Evolutionary conservation across 2,797 vertebrate species (phyloP), one percentile per base, ranked within the genome.

Genomic region (Falco naumanni): DNA sequence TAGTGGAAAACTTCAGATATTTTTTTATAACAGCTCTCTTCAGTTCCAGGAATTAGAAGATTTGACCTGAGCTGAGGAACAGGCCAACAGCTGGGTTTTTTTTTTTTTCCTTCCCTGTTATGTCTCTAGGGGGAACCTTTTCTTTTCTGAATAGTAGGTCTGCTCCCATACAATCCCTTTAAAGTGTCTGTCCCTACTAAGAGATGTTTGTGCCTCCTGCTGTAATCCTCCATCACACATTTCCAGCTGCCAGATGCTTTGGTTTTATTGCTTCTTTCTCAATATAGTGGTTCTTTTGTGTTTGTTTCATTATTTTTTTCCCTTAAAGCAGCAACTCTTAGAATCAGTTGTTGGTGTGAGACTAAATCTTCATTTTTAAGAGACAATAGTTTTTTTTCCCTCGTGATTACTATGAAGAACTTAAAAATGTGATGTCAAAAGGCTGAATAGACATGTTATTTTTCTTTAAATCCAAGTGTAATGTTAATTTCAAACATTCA

Each of bases 91-190:
- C 1, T 82, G 31, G 21, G 5, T n/a, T 34, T 34, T 10, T 41
- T 41, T 0, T 18, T 79, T 74, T 77, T 68, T 24, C 25, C n/a
- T 90, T 86, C 59, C 33, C 28, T 69, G 18, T 75, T 85, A 59
- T 8, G 43, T 93, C 90, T 93, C 89, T 85, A 95, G 84, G 54
- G 75, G 69, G 92, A 90, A 94, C 50, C 50, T 91, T 85, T 74
- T 95, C 54, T 87, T 93, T 87, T 83, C 72, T 85, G 50, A 85
- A 75, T 54, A 71, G 19, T 17, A 87, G 34, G 5, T 83, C n/a
- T 88, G 34, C 83, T 91, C 56, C 63, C 50, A 37, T 31, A 39
- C n/a, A 34, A 87, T 66, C 54, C n/a, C 16, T 93, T 91, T 83
- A n/a, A 74, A 84, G 50, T 71, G 28, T 90, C 19, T 89, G 65